Base-by-base conservation (phyloP, 2,797 vertebrate genomes). In the Myoxocephalus aenaeus region DNA sequence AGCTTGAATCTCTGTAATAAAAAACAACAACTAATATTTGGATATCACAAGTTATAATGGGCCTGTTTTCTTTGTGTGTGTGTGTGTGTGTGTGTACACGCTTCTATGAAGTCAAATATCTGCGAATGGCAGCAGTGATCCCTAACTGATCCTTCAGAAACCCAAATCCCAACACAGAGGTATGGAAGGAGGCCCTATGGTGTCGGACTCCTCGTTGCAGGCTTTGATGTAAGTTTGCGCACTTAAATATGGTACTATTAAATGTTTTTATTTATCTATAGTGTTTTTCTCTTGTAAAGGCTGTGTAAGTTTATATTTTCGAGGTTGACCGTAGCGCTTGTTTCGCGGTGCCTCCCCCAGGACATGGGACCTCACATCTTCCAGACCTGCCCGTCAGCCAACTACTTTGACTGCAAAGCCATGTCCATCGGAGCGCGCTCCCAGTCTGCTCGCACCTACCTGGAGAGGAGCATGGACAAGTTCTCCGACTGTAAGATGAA, bases 301-400 rank as follows among this genome's bases (percentile, higher is more conserved):
- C 58, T 0, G 0, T 27, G 18, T 12, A 14, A 1, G 7, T 36
- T 7, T 59, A 8, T 0, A 4, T 8, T 4, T 56, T 27, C 7
- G 11, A 6, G 12, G 17, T 7, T 77, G 12, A 44, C 27, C 3
- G 2, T 9, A 3, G 1, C 7, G 57, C 14, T 17, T 53, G 14
- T 10, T 68, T 29, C 74, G 8, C 18, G 50, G 18, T 15, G 10
- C 5, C 1, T 84, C 34, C 50, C 42, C 1, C 81, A 99, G 98
- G 98, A 99, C 86, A 99, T 99, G 95, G 98, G 98, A 22, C 98
- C 98, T 88, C 98, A 99, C 88, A 98, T 99, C 90, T 99, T 98
- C 93, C 98, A 99, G 88, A 99, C 98, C 8, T 99, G 98, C 87
- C 98, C 97, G 0, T 99, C 97, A 54, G 98, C 98, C 22, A 99